These are phyloP conservation scores for Trichonephila inaurata DNA, from an alignment of 1,140 invertebrate species.

Conservation along the genomic window DNA sequence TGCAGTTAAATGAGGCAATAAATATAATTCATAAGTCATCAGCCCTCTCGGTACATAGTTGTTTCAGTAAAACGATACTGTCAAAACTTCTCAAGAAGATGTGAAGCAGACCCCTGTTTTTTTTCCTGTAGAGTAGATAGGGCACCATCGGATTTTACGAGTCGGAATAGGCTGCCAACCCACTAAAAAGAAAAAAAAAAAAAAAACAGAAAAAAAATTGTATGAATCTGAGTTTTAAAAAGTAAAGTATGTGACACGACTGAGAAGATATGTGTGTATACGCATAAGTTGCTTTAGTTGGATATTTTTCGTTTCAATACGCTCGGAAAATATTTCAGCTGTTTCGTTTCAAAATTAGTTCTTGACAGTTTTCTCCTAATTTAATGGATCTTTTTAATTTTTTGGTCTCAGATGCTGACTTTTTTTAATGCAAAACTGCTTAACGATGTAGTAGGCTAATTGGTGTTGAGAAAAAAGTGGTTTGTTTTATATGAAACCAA, in stretches of 20 bases:
- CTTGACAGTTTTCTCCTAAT: background rate
- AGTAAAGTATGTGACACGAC: background rate
- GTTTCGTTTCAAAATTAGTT: background rate
- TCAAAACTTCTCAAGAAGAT: background rate
- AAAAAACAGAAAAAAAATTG: background rate
- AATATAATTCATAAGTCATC: background rate
- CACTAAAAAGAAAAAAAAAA: no score
- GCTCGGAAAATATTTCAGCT: background rate
- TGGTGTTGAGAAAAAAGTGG: background rate
- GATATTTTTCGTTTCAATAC: background rate
- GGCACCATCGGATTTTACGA: background rate
- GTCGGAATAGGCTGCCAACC: background rate
- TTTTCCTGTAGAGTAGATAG: background rate
- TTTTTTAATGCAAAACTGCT: background rate
- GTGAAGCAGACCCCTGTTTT: background rate
- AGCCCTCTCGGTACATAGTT: background rate
- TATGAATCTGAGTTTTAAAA: background rate
- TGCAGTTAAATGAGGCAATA: background rate
- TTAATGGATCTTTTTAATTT: constrained; percentile 1
- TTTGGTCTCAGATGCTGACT: background rate
- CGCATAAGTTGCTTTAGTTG: background rate
- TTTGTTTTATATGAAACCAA: background rate
- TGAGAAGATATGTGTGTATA: background rate
- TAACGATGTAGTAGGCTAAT: background rate
- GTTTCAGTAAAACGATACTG: constrained; percentile 1